Evolutionary conservation across 92 coral and sea anemone species (phyloP), one percentile per base, ranked within the genome.

Genomic region (Diadumene lineata): DNA sequence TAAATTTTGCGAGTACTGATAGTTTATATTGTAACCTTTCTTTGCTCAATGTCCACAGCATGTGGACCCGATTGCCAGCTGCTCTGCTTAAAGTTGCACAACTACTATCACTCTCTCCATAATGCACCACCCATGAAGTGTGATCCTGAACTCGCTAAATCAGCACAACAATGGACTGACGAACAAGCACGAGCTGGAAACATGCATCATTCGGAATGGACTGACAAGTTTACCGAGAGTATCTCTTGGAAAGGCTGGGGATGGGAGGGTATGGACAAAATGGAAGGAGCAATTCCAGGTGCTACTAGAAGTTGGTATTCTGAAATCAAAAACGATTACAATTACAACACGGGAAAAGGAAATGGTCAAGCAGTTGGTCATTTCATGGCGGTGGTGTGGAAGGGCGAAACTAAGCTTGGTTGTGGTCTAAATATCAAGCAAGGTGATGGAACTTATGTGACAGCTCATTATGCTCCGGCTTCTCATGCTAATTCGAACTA

Each of bases 201-300:
- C 0, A 84, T 84, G 97, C 34, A 84, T 74, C 97, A 91, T 75
- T 88, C 93, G 7, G 10, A 64, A 56, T 84, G 83, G 88, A 88
- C 97, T 0, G 86, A 74, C 63, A 64, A 87, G 29, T 88, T 65
- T 50, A 91, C 93, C 0, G 97, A 91, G 73, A 82, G 87, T 60
- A 88, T 91, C 29, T 88, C 93, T 0, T 88, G 97, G 97, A 91
- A 83, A 69, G 90, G 93, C 9, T 78, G 87, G 89, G 93, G 88
- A 0, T 91, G 97, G 97, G 69, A 70, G 26, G 89, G 89, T 19
- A 75, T 82, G 89, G 82, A 88, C 2, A 56, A 67, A 22, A 84
- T 72, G 83, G 85, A 81, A 26, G 89, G 93, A 25, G 93, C 93
- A 21, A 78, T 91, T 26, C 74, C 90, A 13, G 93, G 93, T 7